Evolutionary conservation across 2,797 vertebrate genomes (phyloP).

Genomic region (Lithobates sylvaticus): DNA sequence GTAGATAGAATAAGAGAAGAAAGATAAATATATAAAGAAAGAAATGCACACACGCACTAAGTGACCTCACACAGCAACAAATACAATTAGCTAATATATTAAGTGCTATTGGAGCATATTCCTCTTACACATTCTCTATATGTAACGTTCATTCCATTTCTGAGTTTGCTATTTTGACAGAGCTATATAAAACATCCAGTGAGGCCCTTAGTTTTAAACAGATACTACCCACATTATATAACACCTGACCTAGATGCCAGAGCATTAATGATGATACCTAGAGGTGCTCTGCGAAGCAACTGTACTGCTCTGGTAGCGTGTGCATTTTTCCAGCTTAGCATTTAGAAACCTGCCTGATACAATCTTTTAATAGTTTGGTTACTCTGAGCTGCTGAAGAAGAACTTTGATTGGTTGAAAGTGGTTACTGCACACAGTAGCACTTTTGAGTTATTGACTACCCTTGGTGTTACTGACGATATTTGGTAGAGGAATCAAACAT

Average conservation of each 20-base stretch:
- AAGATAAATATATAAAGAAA: not conserved
- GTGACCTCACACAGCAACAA: too few species aligned
- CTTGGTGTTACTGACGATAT: too few species aligned
- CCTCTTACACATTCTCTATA: not conserved
- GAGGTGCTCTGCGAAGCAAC: slow-evolving; percentile 63
- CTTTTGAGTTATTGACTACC: too few species aligned
- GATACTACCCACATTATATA: not conserved
- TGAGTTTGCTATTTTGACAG: not conserved
- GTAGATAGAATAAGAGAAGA: too few species aligned
- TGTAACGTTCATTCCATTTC: not conserved
- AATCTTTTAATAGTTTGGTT: too few species aligned
- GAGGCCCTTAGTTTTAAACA: not conserved
- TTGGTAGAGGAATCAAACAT: too few species aligned
- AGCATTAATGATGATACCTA: slow-evolving; percentile 17
- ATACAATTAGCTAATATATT: not conserved
- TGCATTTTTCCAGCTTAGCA: not conserved
- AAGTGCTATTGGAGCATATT: not conserved
- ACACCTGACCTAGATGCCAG: not conserved
- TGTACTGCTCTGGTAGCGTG: not conserved
- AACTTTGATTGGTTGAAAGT: too few species aligned
- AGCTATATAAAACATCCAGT: not conserved
- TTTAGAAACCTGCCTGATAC: not conserved
- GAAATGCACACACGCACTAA: too few species aligned
- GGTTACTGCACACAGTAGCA: too few species aligned
- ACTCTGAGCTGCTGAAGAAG: too few species aligned